phyloP scores from a whole-genome alignment of 1,140 invertebrate species.

The Drosophila sulfurigaster region DNA sequence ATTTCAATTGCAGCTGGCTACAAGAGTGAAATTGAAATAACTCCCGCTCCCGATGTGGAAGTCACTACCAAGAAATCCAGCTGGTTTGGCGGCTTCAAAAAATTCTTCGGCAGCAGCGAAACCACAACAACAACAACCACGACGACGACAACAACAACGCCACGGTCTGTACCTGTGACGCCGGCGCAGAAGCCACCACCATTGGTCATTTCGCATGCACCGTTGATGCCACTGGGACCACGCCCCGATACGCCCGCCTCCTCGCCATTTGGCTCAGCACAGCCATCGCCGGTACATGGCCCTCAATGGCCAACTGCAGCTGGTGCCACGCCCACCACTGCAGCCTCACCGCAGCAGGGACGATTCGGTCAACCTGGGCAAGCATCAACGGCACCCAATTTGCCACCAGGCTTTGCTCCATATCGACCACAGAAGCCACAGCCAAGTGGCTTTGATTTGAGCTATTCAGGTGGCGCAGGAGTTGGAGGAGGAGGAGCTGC shows the following conservation, averaged over 20 bases:
- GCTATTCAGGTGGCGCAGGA: conserved; percentile 63
- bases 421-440: conserved; percentile 72
- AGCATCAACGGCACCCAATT: conserved; percentile 39
- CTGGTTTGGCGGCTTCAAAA: conserved; percentile 76
- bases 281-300: conserved; percentile 25
- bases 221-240: conserved; percentile 74
- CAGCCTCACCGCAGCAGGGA: neutral
- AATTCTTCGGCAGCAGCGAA: conserved; percentile 57
- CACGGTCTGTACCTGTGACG: conserved; percentile 15
- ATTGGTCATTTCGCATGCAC: conserved; percentile 73
- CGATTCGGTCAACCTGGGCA: conserved; percentile 10
- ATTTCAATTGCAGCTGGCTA: conserved; percentile 55
- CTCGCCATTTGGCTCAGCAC: conserved; percentile 56
- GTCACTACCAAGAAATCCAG: conserved; percentile 76
- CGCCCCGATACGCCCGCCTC: conserved; percentile 74
- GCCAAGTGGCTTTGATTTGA: conserved; percentile 76
- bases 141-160: conserved; percentile 21
- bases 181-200: conserved; percentile 68
- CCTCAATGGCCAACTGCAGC: conserved; percentile 68
- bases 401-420: conserved; percentile 73
- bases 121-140: conserved; percentile 46
- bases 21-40: conserved; percentile 74
- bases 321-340: neutral
- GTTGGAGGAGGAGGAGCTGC: neutral
- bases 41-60: conserved; percentile 67